phyloP scores from a whole-genome alignment of 2,113 vertebrate species.

The Notarius lentiginosus region DNA sequence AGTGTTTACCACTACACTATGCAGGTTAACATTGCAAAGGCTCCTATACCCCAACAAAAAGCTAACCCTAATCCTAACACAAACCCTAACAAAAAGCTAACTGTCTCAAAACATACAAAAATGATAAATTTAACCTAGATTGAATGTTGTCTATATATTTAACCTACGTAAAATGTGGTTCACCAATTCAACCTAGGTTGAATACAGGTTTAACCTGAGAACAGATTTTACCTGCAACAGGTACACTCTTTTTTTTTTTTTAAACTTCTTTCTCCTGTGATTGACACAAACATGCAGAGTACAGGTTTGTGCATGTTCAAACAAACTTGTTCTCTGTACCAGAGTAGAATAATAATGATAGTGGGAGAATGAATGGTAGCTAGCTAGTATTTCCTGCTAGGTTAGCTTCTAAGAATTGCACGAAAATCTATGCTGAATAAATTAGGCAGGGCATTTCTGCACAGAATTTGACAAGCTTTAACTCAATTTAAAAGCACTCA shows the following conservation, averaged over 20 bases:
- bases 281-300: neutral
- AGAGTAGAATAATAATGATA: neutral
- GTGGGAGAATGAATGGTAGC: neutral
- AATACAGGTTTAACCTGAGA: too few relatives aligned
- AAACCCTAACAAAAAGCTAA: too few relatives aligned
- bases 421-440: neutral
- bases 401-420: neutral
- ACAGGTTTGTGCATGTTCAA: neutral
- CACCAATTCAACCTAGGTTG: too few relatives aligned
- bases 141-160: too few relatives aligned
- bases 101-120: too few relatives aligned
- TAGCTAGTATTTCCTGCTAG: conserved; percentile 2
- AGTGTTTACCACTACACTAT: too few relatives aligned
- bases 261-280: neutral
- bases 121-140: too few relatives aligned
- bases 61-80: too few relatives aligned
- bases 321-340: conserved; percentile 10
- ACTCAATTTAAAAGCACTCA: neutral
- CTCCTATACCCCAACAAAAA: too few relatives aligned
- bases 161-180: too few relatives aligned
- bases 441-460: neutral
- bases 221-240: too few relatives aligned
- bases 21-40: too few relatives aligned
- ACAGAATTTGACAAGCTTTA: neutral
- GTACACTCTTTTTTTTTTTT: neutral